phyloP scores from a whole-genome alignment of 2,113 vertebrate species.

The Poeciliopsis occidentalis region DNA sequence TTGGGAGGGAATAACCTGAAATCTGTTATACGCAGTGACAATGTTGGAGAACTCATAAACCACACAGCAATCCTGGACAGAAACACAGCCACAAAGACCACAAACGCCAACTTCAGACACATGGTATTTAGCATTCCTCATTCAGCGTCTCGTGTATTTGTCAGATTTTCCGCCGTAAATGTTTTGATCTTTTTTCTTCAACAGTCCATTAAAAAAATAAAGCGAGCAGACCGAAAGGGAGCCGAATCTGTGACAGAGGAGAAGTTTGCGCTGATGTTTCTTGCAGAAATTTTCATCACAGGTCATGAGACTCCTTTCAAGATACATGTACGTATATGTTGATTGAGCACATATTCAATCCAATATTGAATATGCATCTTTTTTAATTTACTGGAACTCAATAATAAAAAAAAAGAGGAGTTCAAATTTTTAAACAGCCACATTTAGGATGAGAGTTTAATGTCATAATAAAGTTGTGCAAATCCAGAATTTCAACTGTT shows the following conservation, averaged over 20 bases:
- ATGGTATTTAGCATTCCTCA: conserved; percentile 81
- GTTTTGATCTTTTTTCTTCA: neutral
- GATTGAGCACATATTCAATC: too few relatives aligned
- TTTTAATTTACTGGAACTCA: too few relatives aligned
- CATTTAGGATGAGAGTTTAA: too few relatives aligned
- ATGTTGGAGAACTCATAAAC: conserved; percentile 92
- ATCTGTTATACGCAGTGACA: conserved; percentile 81
- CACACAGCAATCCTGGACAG: conserved; percentile 88
- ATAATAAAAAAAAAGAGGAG: too few relatives aligned
- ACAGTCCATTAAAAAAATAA: conserved; percentile 96
- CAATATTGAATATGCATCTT: too few relatives aligned
- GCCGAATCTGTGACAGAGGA: conserved; percentile 97
- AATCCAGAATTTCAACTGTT: too few relatives aligned
- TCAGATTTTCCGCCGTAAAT: neutral
- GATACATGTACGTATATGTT: conserved; percentile 73
- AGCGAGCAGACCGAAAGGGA: conserved; percentile 93
- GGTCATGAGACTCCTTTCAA: conserved; percentile 81
- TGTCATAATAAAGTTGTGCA: too few relatives aligned
- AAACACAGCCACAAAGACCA: conserved; percentile 85
- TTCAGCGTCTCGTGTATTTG: neutral
- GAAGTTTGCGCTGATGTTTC: conserved; percentile 94
- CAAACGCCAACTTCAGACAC: conserved; percentile 92
- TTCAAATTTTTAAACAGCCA: too few relatives aligned
- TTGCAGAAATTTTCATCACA: conserved; percentile 82
- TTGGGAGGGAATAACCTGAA: conserved; percentile 1